These are phyloP conservation scores for Trichogramma dendrolimi DNA, from an alignment of 2,888 invertebrate species.

Conservation along the genomic window DNA sequence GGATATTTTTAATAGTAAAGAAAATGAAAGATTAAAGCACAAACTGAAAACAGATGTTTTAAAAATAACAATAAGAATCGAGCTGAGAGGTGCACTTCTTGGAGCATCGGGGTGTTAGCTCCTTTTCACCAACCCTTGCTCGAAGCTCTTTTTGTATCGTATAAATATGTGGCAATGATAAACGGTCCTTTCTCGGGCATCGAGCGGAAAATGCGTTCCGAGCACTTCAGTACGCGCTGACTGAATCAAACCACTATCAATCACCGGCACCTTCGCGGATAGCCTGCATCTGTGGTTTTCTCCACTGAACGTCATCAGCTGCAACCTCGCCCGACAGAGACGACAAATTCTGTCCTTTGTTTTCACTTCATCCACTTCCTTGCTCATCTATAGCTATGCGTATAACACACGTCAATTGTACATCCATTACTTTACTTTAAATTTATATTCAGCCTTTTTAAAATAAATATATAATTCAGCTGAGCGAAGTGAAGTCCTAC, in stretches of 20 bases:
- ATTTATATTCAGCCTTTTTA: no score
- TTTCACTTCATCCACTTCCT: neutral
- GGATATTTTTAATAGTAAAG: no score
- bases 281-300: constrained; percentile 29
- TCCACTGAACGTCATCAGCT: constrained; percentile 29
- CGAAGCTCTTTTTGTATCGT: neutral
- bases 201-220: constrained; percentile 42
- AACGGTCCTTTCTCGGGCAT: constrained; percentile 40
- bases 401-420: no score
- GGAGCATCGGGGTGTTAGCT: constrained; percentile 10
- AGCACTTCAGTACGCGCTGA: constrained; percentile 37
- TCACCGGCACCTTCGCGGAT: constrained; percentile 29
- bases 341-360: neutral
- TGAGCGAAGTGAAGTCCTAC: no score
- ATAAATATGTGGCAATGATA: constrained; percentile 36
- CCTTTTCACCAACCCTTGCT: neutral
- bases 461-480: no score
- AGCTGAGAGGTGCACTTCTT: constrained; percentile 3
- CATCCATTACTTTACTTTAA: no score
- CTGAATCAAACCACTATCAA: constrained; percentile 49
- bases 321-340: neutral
- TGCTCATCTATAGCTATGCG: no score
- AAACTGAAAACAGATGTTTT: no score
- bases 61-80: no score
- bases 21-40: no score